phyloP scores from a whole-genome alignment of 1,140 invertebrate genomes.

The Zaprionus ghesquierei region DNA sequence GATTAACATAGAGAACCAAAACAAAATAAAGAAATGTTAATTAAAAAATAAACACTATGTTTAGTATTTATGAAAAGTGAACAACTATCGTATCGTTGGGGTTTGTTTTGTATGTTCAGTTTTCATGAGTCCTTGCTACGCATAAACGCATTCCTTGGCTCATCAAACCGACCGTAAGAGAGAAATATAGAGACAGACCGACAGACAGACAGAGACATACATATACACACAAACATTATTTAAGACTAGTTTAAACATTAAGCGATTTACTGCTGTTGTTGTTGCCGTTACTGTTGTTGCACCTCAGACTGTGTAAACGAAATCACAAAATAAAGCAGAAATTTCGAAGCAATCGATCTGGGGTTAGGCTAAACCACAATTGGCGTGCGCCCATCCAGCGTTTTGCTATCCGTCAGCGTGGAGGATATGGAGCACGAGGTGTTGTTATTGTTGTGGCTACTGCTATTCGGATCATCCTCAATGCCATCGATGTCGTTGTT shows the following conservation, averaged over 20 bases:
- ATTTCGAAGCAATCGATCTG: constrained; percentile 16
- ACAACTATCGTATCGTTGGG: constrained; percentile 26
- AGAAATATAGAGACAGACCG: neutral
- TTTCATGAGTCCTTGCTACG: constrained; percentile 18
- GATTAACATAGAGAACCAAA: neutral
- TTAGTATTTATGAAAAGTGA: neutral
- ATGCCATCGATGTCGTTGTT: constrained; percentile 19
- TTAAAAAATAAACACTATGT: neutral
- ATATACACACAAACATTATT: constrained; percentile 70
- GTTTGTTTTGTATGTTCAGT: neutral
- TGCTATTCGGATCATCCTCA: constrained; percentile 43
- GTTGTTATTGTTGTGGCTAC: constrained; percentile 63
- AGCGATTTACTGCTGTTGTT: constrained; percentile 48
- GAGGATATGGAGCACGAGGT: constrained; percentile 78
- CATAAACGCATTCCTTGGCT: constrained; percentile 49
- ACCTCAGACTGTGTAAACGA: constrained; percentile 53
- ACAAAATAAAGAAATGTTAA: neutral
- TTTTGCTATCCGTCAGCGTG: constrained; percentile 80
- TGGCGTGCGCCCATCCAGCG: constrained; percentile 74
- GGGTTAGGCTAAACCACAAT: constrained; percentile 64
- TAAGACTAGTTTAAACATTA: constrained; percentile 73
- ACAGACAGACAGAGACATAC: constrained; percentile 36
- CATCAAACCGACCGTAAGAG: constrained; percentile 27
- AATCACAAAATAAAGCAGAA: constrained; percentile 69
- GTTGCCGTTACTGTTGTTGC: constrained; percentile 29